Base-by-base conservation (phyloP, 2,888 invertebrate genomes). In the Acanthosepion lycidas region DNA sequence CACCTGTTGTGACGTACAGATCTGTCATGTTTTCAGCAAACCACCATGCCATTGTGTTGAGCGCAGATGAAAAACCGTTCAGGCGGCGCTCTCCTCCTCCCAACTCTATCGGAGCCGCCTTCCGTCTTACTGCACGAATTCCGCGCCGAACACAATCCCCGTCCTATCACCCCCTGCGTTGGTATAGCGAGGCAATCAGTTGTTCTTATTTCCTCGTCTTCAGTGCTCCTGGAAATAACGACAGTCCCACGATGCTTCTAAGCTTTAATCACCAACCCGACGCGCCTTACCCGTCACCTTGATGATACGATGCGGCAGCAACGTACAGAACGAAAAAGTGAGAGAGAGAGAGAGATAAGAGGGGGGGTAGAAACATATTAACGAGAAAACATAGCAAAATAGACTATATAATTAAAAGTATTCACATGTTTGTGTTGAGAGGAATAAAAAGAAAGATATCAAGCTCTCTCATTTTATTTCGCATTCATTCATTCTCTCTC, bases 161-260 rank as follows among this genome's bases (percentile, higher is more conserved):
- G n/a, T 15, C 78, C n/a, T 78, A n/a, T 78, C n/a, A 33, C 78
- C n/a, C 78, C 78, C 78, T 33, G n/a, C n/a, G 15, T 78, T n/a
- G 78, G 78, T 78, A n/a, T 15, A 78, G 18, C 78, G 6, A n/a
- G 78, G 78, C 78, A 33, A 78, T 78, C 78, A 78, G 78, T 78
- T 78, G n/a, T 78, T 78, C n/a, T 78, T n/a, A 78, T 78, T 78
- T 78, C n/a, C 33, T n/a, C n/a, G 78, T 78, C n/a, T 78, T 78
- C 15, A 15, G 3, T 15, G n/a, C 78, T 78, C 33, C 78, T 78
- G 78, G 33, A 78, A 78, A 78, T 12, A 78, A 78, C 33, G n/a
- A 12, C n/a, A 12, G 78, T 78, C n/a, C 78, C n/a, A 33, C 9
- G 15, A 18, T 78, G 15, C n/a, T n/a, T n/a, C 9, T 8, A 59